Evolutionary conservation across 2,113 vertebrate genomes (phyloP).

Genomic region (Anarrhichthys ocellatus): DNA sequence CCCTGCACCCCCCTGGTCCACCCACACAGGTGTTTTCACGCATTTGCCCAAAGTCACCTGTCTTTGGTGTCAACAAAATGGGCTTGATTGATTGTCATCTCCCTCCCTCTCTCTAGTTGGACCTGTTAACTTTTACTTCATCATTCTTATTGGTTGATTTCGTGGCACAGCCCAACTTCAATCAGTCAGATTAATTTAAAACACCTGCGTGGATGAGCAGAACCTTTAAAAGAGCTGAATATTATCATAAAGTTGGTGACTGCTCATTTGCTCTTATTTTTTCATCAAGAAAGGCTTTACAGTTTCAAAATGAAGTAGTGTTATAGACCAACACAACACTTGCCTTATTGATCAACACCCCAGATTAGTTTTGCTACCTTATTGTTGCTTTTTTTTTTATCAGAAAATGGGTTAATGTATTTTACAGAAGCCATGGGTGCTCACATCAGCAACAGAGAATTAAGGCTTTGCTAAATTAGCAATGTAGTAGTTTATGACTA

Average conservation of each 20-base stretch:
- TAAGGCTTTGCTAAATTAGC: neutral
- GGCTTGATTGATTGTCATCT: neutral
- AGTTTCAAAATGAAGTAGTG: neutral
- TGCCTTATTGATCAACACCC: neutral
- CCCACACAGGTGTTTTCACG: slow-evolving; percentile 8
- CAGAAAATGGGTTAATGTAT: neutral
- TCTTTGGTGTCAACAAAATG: slow-evolving; percentile 13
- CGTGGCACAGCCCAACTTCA: neutral
- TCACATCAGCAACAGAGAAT: neutral
- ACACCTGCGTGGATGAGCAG: slow-evolving; percentile 5
- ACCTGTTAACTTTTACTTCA: neutral
- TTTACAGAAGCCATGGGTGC: neutral
- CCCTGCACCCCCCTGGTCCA: neutral
- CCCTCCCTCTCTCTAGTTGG: too few relatives aligned
- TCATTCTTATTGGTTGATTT: neutral
- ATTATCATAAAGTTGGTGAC: neutral
- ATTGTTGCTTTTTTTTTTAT: neutral
- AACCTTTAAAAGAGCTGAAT: neutral
- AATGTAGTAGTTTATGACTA: neutral
- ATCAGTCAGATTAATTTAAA: neutral
- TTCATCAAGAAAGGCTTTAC: neutral
- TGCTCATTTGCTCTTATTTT: neutral
- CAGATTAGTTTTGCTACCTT: neutral
- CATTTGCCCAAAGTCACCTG: neutral
- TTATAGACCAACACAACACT: neutral